Percentiles rank a stretch among this genome's conserved stretches.
Evolutionary conservation across 2,797 vertebrate species (phyloP).

Genomic region (Hippoglossus hippoglossus): DNA sequence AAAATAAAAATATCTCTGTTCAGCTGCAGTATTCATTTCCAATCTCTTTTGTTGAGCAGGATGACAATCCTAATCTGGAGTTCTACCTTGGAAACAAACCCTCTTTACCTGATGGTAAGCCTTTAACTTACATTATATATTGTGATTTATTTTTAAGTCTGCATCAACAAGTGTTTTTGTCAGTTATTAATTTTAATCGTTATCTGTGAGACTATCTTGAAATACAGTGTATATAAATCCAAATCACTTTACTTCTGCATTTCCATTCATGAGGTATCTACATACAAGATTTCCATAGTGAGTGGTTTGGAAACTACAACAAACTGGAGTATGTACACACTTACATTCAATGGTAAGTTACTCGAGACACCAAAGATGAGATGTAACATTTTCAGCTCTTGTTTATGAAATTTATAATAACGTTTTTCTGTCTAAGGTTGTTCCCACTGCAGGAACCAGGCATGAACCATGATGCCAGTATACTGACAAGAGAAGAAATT

Average conservation of each 20-base stretch:
- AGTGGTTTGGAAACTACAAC: slow-evolving; percentile 80
- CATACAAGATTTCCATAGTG: slow-evolving; percentile 81
- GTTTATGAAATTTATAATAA: neutral
- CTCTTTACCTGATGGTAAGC: slow-evolving; percentile 86
- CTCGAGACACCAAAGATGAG: neutral
- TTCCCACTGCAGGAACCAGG: slow-evolving; percentile 94
- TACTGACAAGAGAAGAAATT: slow-evolving; percentile 87
- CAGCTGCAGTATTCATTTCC: neutral
- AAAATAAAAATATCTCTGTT: neutral
- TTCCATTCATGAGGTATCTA: slow-evolving; percentile 68
- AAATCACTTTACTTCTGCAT: neutral
- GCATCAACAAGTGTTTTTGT: too few relatives aligned
- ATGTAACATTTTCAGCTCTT: neutral
- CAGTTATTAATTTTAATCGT: too few relatives aligned
- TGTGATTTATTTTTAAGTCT: neutral
- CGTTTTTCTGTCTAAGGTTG: slow-evolving; percentile 81
- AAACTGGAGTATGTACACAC: slow-evolving; percentile 89
- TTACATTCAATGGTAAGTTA: slow-evolving; percentile 93
- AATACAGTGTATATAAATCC: neutral
- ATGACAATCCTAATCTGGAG: slow-evolving; percentile 81
- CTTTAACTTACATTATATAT: too few relatives aligned
- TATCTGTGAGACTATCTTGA: too few relatives aligned
- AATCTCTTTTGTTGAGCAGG: slow-evolving; percentile 13
- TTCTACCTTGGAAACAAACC: slow-evolving; percentile 87
- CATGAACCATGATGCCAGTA: slow-evolving; percentile 85